These are phyloP conservation scores for Eupithecia centaureata DNA, from an alignment of 2,888 invertebrate genomes.

Conservation along the genomic window DNA sequence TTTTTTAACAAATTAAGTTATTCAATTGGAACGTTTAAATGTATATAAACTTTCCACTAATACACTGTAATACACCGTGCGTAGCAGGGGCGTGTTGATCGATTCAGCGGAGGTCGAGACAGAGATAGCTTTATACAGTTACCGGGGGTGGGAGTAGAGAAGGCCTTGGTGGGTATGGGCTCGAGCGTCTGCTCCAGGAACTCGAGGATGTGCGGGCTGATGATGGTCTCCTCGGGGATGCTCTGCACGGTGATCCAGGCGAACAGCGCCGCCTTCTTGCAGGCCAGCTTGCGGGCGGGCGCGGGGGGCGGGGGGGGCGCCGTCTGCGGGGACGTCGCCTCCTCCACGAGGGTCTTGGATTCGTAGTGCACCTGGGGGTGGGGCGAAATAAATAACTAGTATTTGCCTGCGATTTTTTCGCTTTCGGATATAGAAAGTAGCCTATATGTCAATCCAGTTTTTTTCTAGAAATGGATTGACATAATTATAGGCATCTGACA, in stretches of 20 bases:
- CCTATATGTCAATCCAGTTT: too few species aligned
- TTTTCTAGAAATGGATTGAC: too few species aligned
- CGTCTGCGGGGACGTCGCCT: constrained; percentile 76
- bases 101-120: background rate
- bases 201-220: constrained; percentile 98
- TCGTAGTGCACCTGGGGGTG: constrained; percentile 88
- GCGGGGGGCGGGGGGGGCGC: constrained; percentile 30
- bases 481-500: too few species aligned
- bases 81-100: too few species aligned
- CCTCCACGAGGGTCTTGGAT: constrained; percentile 88
- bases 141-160: constrained; percentile 72
- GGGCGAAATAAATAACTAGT: background rate
- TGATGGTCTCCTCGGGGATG: constrained; percentile 98
- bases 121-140: constrained; percentile 29
- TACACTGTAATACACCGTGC: too few species aligned
- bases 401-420: too few species aligned
- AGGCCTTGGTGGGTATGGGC: constrained; percentile 91
- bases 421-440: too few species aligned
- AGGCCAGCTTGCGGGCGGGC: constrained; percentile 82
- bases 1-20: too few species aligned
- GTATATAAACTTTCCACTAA: too few species aligned
- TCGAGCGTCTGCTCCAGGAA: constrained; percentile 98
- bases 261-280: constrained; percentile 95
- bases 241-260: constrained; percentile 98
- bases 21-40: too few species aligned